These are phyloP conservation scores for Anarsia innoxiella DNA, from an alignment of 2,888 invertebrate genomes.

Conservation along the genomic window DNA sequence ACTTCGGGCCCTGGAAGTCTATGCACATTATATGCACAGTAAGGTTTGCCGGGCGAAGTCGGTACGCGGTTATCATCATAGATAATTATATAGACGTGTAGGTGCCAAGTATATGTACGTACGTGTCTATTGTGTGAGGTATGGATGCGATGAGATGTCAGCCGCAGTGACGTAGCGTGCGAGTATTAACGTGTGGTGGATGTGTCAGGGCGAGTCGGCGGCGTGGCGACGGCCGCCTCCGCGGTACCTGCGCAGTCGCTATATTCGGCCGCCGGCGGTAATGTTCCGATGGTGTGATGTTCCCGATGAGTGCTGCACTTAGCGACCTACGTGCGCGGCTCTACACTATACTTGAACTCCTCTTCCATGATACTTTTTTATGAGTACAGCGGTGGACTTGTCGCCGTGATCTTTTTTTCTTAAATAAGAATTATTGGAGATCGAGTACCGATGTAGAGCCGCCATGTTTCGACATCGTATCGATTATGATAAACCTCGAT, in stretches of 20 bases:
- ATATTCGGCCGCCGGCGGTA: constrained; percentile 71
- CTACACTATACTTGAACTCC: constrained; percentile 16
- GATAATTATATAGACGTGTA: too few relatives aligned
- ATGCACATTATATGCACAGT: too few relatives aligned
- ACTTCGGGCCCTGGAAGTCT: too few relatives aligned
- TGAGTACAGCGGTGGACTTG: too few relatives aligned
- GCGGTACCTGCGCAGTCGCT: constrained; percentile 66
- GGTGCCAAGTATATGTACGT: too few relatives aligned
- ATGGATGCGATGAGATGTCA: background rate
- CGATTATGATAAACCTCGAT: constrained; percentile 15
- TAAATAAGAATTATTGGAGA: too few relatives aligned
- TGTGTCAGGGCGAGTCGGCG: constrained; percentile 48
- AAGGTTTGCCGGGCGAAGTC: too few relatives aligned
- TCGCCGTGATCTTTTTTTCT: too few relatives aligned
- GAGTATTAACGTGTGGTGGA: constrained; percentile 9
- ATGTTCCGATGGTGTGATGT: constrained; percentile 72
- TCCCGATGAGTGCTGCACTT: constrained; percentile 22
- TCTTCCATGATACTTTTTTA: background rate
- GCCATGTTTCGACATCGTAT: constrained; percentile 28
- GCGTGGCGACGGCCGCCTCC: constrained; percentile 41
- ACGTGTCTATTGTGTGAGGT: too few relatives aligned
- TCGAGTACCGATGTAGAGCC: too few relatives aligned
- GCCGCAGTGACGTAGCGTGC: too few relatives aligned
- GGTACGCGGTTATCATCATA: too few relatives aligned
- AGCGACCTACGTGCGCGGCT: constrained; percentile 21